Conservation (phyloP, 1,140 invertebrate species). For the Triops cancriformis region DNA sequence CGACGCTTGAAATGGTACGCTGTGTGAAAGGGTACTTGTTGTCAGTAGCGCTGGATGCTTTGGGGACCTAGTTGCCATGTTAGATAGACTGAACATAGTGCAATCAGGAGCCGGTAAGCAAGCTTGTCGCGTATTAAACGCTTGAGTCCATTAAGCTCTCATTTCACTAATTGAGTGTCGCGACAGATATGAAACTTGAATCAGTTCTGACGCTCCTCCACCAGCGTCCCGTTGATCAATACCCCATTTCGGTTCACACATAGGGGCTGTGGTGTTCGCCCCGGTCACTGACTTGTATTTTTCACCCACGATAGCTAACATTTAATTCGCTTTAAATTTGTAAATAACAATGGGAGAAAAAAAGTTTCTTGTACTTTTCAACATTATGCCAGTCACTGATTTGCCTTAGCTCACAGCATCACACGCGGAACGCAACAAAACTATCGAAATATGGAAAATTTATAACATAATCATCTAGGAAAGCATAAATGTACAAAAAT, state of each 20-base stretch:
- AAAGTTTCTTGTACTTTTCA: too few relatives aligned
- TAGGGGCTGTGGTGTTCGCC: not conserved
- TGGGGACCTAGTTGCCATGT: not conserved
- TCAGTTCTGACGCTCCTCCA: not conserved
- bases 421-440: too few relatives aligned
- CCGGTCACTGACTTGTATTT: too few relatives aligned
- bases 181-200: not conserved
- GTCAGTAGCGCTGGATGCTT: not conserved
- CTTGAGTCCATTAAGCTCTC: not conserved
- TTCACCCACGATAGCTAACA: too few relatives aligned
- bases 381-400: too few relatives aligned
- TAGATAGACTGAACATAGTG: not conserved
- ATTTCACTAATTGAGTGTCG: constrained; percentile 8
- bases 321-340: too few relatives aligned
- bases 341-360: too few relatives aligned
- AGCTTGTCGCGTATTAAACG: not conserved
- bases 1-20: not conserved
- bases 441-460: too few relatives aligned
- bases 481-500: too few relatives aligned
- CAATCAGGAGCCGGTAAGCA: not conserved
- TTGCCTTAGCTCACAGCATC: too few relatives aligned
- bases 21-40: not conserved
- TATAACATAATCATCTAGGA: too few relatives aligned
- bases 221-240: not conserved
- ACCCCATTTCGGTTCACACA: not conserved